phyloP scores from a whole-genome alignment of 2,797 vertebrate genomes.

The Glyptemys insculpta region DNA sequence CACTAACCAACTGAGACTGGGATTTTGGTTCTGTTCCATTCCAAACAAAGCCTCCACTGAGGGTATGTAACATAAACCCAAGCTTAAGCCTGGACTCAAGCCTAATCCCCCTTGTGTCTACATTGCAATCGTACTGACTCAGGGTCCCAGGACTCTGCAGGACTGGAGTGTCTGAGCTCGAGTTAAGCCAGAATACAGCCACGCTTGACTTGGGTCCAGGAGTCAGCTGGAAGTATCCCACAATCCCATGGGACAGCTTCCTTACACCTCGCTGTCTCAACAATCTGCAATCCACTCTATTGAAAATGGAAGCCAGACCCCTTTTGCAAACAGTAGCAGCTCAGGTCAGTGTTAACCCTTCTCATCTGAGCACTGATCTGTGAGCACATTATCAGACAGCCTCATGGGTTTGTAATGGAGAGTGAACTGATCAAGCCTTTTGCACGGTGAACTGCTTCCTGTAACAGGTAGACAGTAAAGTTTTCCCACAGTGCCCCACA shows the following conservation, averaged over 20 bases:
- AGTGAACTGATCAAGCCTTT: background rate
- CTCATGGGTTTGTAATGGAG: background rate
- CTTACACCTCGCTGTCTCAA: background rate
- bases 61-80: background rate
- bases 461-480: background rate
- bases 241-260: background rate
- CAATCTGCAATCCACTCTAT: background rate
- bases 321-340: background rate
- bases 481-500: background rate
- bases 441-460: background rate
- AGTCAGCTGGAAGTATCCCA: background rate
- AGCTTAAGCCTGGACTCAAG: background rate
- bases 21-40: slow-evolving; percentile 6
- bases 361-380: background rate
- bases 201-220: background rate
- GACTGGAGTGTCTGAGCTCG: background rate
- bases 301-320: background rate
- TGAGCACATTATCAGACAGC: background rate
- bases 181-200: background rate
- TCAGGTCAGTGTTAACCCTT: background rate
- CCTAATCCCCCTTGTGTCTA: background rate
- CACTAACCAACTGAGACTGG: background rate
- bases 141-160: background rate
- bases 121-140: background rate
- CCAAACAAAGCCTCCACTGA: background rate